Conservation (phyloP, 2,888 invertebrate species). For the Tridacna crocea region DNA sequence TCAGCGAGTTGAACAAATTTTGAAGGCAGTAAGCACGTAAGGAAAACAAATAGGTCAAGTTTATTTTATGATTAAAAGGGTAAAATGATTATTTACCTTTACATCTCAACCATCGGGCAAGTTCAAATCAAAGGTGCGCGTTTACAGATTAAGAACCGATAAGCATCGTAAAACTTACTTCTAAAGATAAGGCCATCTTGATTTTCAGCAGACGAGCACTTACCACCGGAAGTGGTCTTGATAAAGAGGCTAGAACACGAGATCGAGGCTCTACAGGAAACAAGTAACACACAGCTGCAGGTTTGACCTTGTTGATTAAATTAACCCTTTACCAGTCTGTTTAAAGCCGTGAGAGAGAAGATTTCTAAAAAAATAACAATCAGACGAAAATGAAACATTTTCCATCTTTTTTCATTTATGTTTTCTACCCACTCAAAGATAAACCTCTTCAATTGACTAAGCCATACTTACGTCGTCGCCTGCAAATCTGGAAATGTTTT, state of each 20-base stretch:
- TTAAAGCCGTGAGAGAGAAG: too few relatives aligned
- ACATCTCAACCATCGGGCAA: conserved; percentile 7
- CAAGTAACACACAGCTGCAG: conserved; percentile 20
- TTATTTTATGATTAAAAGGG: not conserved
- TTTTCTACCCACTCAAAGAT: too few relatives aligned
- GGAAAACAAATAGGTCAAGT: conserved; percentile 16
- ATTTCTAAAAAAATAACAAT: too few relatives aligned
- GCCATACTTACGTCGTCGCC: too few relatives aligned
- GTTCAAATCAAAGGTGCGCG: conserved; percentile 15
- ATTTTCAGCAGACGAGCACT: conserved; percentile 50
- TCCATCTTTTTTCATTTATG: too few relatives aligned
- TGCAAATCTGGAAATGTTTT: too few relatives aligned
- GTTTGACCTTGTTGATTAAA: conserved; percentile 20
- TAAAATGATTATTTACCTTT: not conserved
- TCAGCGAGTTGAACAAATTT: too few relatives aligned
- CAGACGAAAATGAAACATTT: too few relatives aligned
- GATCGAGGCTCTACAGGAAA: conserved; percentile 53
- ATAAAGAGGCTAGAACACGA: conserved; percentile 63
- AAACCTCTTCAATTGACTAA: too few relatives aligned
- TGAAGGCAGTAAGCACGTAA: too few relatives aligned
- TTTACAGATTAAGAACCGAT: conserved; percentile 21
- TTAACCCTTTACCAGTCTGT: not conserved
- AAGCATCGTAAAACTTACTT: conserved; percentile 27
- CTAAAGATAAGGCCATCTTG: conserved; percentile 40
- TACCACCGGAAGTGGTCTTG: conserved; percentile 61